These are phyloP conservation scores for Crocodylus rhombifer DNA, from an alignment of 2,797 vertebrate genomes.

Conservation along the genomic window DNA sequence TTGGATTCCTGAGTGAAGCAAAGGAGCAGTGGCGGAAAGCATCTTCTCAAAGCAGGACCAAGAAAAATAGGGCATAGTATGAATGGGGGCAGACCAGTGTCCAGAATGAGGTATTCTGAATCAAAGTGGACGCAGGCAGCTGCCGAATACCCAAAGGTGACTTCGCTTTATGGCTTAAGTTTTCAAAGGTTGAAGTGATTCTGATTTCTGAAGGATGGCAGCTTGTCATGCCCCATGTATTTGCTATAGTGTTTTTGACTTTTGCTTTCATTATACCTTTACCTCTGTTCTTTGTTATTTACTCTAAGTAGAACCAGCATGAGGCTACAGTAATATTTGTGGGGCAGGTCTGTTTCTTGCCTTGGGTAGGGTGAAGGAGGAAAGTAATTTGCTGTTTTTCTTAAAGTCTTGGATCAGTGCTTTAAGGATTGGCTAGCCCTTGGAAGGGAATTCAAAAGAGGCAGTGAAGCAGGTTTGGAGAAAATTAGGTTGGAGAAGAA, in stretches of 20 bases:
- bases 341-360: not conserved
- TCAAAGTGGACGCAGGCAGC: rapidly evolving
- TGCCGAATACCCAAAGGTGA: not conserved
- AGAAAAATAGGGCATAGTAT: not conserved
- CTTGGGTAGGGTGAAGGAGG: not conserved
- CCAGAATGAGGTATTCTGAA: not conserved
- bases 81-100: not conserved
- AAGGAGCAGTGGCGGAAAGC: not conserved
- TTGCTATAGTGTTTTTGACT: not conserved
- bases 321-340: not conserved
- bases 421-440: not conserved
- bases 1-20: rapidly evolving
- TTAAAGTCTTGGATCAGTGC: not conserved
- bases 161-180: not conserved
- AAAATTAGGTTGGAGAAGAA: rapidly evolving
- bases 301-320: rapidly evolving
- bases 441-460: not conserved
- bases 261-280: not conserved
- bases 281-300: not conserved
- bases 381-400: not conserved
- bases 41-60: too few relatives aligned
- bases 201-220: too few relatives aligned
- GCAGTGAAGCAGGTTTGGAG: not conserved
- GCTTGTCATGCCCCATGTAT: rapidly evolving
- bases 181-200: not conserved